Evolutionary conservation across 2,797 vertebrate species (phyloP), one percentile per base, ranked within the genome.

Genomic region (Phataginus tetradactyla): DNA sequence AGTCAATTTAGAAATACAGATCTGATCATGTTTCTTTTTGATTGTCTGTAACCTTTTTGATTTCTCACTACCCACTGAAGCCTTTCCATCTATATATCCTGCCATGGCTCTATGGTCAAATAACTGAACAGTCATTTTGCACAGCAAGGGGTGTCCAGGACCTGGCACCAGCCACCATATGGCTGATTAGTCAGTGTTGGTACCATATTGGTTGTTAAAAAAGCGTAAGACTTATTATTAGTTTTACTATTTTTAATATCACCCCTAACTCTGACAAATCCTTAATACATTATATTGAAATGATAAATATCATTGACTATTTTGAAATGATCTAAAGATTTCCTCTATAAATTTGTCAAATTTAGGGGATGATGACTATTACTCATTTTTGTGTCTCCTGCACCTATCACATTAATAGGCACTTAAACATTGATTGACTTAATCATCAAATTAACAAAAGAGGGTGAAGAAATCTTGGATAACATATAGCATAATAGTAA

Each of bases 191-290:
- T 92, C 37, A 49, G 17, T 88, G 14, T 88, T 89, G 89, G 69
- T 93, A 39, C 32, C 17, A 39, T 78, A 66, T 42, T 83, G 27
- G 4, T 92, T 74, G 27, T 92, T 95, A 94, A 74, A 69, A 69
- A 84, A 84, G 9, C 45, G 77, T 42, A 94, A 63, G 42, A 17
- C 55, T 37, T 90, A 49, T 53, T 92, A 69, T 79, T 91, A 85
- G 25, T 92, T 45, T 91, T 81, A 90, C 29, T 80, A 72, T 86
- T 95, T 93, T 94, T 49, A 72, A 39, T 42, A 72, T 78, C 68
- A 79, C 27, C 4, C 37, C 25, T 78, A 78, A 32, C 45, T 75
- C 21, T 86, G 57, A 39, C 45, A 57, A 89, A 27, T 12, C 39
- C 39, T 87, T 80, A 85, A 63, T 88, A 74, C 2, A 39, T 53